Evolutionary conservation across 2,888 invertebrate genomes (phyloP), one percentile per base, ranked within the genome.

Genomic region (Myathropa florea): DNA sequence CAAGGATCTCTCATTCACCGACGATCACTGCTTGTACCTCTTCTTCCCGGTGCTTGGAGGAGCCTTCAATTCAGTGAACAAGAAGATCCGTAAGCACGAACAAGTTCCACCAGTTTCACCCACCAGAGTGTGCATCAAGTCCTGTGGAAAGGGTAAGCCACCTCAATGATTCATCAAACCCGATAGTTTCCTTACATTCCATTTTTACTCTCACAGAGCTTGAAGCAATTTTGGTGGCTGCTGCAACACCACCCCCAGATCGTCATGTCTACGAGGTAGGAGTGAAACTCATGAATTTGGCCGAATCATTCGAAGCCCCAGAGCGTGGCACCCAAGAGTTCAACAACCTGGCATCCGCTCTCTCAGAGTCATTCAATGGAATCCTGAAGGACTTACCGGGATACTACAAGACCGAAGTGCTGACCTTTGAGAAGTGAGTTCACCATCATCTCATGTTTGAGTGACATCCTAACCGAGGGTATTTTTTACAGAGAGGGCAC

Each of bases 21-120:
- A 97, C 90, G 95, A 95, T 0, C 94, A 96, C 80, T 98, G 98
- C 89, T 93, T 97, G 46, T 97, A 97, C 93, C 94, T 98, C 93
- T 96, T 98, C 95, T 98, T 97, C 94, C 96, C 97, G 1, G 95
- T 96, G 0, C 95, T 95, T 90, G 98, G 98, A 7, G 98, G 98
- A 0, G 94, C 94, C 2, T 97, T 96, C 91, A 96, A 97, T 91
- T 93, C 96, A 3, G 96, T 96, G 23, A 97, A 96, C 92, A 98
- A 98, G 92, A 96, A 97, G 88, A 97, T 97, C 28, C 94, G 95
- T 88, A 97, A 97, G 89, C 98, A 98, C 90, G 94, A 95, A 88
- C 93, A 94, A 36, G 94, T 95, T 0, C 98, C 98, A 0, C 92
- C 95, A 9, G 93, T 97, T 14, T 96, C 96, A 0, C 94, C 96